Evolutionary conservation across 2,113 vertebrate species (phyloP).

Genomic region (Amblyopsis rosae): DNA sequence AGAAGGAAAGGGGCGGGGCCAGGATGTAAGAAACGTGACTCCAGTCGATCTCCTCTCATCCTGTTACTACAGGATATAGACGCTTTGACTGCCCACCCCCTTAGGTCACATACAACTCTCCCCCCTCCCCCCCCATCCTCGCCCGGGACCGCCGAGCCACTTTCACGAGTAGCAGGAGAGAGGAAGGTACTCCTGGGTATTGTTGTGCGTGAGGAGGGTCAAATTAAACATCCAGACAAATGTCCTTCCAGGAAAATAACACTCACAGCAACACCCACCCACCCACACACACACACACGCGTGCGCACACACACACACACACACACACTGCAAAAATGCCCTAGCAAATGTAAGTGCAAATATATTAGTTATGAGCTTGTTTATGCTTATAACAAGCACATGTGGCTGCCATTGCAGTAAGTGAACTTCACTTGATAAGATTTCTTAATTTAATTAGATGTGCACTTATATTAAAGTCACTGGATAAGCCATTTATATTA

Average conservation of each 20-base stretch:
- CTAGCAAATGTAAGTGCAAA: no score
- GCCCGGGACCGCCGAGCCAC: slow-evolving; percentile 41
- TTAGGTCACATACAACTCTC: slow-evolving; percentile 35
- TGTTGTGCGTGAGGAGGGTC: slow-evolving; percentile 64
- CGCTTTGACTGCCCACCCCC: slow-evolving; percentile 59
- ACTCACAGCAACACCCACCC: slow-evolving; percentile 34
- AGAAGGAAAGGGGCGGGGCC: slow-evolving; percentile 2
- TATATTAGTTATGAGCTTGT: no score
- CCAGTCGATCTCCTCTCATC: slow-evolving; percentile 69
- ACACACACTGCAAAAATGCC: no score
- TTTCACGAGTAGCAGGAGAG: slow-evolving; percentile 58
- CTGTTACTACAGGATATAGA: slow-evolving; percentile 77
- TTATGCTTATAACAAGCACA: not conserved
- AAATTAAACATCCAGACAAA: slow-evolving; percentile 55
- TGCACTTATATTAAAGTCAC: not conserved
- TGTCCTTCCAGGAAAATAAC: slow-evolving; percentile 78
- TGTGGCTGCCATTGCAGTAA: slow-evolving; percentile 3
- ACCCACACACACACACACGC: no score
- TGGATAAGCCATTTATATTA: no score
- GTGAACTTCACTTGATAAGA: no score
- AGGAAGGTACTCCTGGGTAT: slow-evolving; percentile 58
- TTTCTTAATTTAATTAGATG: slow-evolving; percentile 5
- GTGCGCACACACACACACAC: no score
- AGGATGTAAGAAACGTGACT: slow-evolving; percentile 76
- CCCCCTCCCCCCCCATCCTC: slow-evolving; percentile 1